These are phyloP conservation scores for Mystacornis crossleyi DNA, from an alignment of 2,113 vertebrate genomes.

Conservation along the genomic window DNA sequence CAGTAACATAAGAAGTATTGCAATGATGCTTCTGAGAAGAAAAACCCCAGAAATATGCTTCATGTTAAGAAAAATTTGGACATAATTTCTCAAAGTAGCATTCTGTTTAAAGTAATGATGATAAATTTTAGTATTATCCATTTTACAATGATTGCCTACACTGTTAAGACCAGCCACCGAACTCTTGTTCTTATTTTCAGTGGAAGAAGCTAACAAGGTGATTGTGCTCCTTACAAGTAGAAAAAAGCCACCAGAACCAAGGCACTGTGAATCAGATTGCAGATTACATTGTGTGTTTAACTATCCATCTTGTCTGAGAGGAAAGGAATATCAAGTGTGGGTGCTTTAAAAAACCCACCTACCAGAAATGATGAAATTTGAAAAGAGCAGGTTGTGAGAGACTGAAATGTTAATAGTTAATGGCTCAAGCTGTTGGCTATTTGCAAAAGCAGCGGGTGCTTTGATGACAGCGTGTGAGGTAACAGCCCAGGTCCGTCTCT, in stretches of 20 bases:
- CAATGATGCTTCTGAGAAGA: background rate
- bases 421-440: background rate
- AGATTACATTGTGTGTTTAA: background rate
- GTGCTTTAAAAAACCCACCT: background rate
- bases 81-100: background rate
- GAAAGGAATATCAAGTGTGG: background rate
- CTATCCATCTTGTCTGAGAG: background rate
- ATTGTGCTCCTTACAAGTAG: background rate
- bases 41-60: background rate
- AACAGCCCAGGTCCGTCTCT: background rate
- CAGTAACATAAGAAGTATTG: background rate
- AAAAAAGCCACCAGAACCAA: background rate
- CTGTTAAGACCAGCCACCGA: background rate
- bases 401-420: background rate
- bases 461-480: background rate
- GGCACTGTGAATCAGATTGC: background rate
- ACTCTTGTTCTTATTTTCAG: background rate
- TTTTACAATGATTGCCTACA: background rate
- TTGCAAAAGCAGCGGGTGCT: background rate
- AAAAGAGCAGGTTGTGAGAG: background rate
- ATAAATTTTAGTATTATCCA: background rate
- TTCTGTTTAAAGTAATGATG: background rate
- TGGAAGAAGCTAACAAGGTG: background rate
- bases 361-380: background rate
- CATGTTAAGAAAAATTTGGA: background rate